Percentiles rank a stretch among this genome's conserved stretches.
Evolutionary conservation across 2,797 vertebrate species (phyloP).

Genomic region (Pampus argenteus): DNA sequence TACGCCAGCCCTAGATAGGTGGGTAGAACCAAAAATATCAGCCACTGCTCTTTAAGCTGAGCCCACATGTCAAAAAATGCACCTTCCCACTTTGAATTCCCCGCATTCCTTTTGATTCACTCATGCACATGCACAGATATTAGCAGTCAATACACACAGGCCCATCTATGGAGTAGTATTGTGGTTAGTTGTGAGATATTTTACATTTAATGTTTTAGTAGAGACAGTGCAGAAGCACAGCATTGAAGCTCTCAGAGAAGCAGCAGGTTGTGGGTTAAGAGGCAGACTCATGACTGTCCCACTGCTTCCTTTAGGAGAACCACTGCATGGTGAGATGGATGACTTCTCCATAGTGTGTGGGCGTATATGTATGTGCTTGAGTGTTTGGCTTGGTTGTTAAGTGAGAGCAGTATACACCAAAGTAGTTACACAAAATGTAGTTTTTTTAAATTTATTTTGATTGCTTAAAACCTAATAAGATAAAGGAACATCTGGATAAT

Average conservation of each 20-base stretch:
- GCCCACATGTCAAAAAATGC: conserved; percentile 52
- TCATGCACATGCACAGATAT: conserved; percentile 16
- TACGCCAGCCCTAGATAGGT: conserved; percentile 48
- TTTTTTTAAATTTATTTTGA: conserved; percentile 29
- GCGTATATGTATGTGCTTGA: not conserved
- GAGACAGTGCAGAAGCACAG: conserved; percentile 10
- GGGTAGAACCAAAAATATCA: conserved; percentile 72
- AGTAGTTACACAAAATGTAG: not conserved
- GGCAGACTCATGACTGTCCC: conserved; percentile 52
- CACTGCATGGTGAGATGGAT: conserved; percentile 47
- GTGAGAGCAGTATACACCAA: not conserved
- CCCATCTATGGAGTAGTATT: not conserved
- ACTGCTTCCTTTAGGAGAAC: conserved; percentile 57
- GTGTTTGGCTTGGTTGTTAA: conserved; percentile 25
- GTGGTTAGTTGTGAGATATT: conserved; percentile 17
- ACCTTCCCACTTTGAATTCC: conserved; percentile 37
- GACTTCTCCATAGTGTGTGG: conserved; percentile 38
- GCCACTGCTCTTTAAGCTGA: conserved; percentile 43
- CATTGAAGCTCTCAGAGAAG: conserved; percentile 22
- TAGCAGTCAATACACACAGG: not conserved
- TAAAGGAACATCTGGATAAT: conserved; percentile 14
- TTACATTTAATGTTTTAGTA: not conserved
- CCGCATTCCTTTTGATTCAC: conserved; percentile 19
- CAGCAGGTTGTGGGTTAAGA: conserved; percentile 66
- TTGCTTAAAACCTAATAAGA: conserved; percentile 18